A percentile compares a stretch with the other conserved stretches of the same genome.
phyloP scores from a whole-genome alignment of 2,797 vertebrate genomes.

The Esox lucius region DNA sequence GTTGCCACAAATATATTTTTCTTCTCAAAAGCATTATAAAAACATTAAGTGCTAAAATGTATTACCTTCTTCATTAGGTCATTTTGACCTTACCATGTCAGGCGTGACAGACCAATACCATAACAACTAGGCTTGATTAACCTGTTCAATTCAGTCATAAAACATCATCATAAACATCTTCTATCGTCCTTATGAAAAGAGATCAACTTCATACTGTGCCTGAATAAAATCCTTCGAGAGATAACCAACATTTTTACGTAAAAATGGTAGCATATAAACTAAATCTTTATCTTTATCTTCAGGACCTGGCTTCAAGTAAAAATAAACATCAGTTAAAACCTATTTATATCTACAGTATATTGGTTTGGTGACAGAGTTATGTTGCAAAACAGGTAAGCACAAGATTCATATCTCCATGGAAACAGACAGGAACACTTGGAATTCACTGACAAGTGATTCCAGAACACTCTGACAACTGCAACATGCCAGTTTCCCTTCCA shows the following conservation, averaged over 20 bases:
- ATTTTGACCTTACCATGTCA: not conserved
- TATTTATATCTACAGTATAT: not conserved
- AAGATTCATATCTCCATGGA: conserved; percentile 16
- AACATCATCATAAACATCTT: not conserved
- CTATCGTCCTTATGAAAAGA: not conserved
- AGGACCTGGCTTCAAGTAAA: not conserved
- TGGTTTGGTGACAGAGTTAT: not conserved
- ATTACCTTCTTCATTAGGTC: conserved; percentile 1
- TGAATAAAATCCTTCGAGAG: conserved; percentile 13
- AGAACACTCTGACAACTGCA: conserved; percentile 31
- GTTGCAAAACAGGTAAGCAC: not conserved
- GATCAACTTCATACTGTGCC: conserved; percentile 6
- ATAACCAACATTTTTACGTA: conserved; percentile 26
- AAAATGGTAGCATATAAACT: conserved; percentile 21
- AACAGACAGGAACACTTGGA: not conserved
- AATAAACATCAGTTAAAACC: not conserved
- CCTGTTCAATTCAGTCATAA: not conserved
- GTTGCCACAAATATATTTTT: not conserved
- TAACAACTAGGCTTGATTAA: not conserved
- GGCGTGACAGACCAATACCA: not conserved
- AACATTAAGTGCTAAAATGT: conserved; percentile 28
- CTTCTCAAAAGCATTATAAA: not conserved
- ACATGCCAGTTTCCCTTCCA: conserved; percentile 33
- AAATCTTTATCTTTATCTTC: conserved; percentile 26
- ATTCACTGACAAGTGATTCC: conserved; percentile 9